Conservation (phyloP, 2,888 invertebrate genomes). For the Anthophora plumipes region DNA sequence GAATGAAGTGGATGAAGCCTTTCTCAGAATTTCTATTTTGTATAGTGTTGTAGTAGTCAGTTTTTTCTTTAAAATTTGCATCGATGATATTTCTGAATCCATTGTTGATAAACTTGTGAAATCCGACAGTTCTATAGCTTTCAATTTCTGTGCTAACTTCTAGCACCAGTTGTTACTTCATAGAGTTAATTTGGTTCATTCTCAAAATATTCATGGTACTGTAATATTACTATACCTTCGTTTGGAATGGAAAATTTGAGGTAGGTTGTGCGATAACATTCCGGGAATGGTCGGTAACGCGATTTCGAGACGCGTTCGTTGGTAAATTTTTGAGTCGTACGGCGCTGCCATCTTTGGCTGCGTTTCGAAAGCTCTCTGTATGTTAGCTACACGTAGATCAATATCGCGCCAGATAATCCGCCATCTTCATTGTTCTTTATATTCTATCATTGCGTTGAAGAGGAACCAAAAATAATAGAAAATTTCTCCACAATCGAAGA, state of each 20-base stretch:
- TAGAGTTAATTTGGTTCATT: too few species aligned
- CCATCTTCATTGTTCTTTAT: not conserved
- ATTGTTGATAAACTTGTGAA: too few species aligned
- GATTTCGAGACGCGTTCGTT: conserved; percentile 13
- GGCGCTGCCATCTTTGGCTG: conserved; percentile 44
- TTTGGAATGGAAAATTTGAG: not conserved
- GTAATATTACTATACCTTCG: not conserved
- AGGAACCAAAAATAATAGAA: not conserved
- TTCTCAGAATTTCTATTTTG: too few species aligned
- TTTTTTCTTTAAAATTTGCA: too few species aligned
- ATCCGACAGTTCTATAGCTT: too few species aligned
- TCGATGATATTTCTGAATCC: too few species aligned
- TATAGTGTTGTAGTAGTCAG: too few species aligned
- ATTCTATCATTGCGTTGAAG: not conserved
- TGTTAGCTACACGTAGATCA: conserved; percentile 23
- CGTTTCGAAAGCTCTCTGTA: conserved; percentile 28
- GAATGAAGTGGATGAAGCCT: too few species aligned
- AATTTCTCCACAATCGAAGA: not conserved
- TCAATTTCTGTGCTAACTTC: too few species aligned
- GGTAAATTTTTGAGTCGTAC: conserved; percentile 32
- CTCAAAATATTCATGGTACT: too few species aligned
- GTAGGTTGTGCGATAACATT: not conserved
- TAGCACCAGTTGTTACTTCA: too few species aligned
- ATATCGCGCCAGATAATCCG: conserved; percentile 34
- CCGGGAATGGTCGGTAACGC: conserved; percentile 45